Evolutionary conservation across 2,888 invertebrate species (phyloP), one percentile per base, ranked within the genome.

Genomic region (Perizoma flavofasciatum): DNA sequence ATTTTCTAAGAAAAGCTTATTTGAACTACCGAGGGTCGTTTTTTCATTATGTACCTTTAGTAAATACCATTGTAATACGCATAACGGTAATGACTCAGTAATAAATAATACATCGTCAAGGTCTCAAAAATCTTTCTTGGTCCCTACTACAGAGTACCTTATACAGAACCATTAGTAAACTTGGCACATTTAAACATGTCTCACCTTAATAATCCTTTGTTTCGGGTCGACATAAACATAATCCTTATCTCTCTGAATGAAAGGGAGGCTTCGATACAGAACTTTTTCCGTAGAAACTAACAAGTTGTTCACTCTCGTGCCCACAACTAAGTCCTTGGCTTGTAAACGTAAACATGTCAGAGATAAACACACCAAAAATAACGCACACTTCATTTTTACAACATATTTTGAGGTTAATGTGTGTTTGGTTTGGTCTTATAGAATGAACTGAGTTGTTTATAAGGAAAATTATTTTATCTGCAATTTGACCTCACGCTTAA

Each of bases 281-380:
- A 89, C 72, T 79, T 86, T 89, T 58, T 86, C 81, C 8, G 89
- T 89, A 5, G 85, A 86, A 74, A 89, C 79, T 65, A 89, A 77
- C 65, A 88, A 76, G 73, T 88, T 89, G 66, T 89, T 87, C 57
- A 80, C 78, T 76, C 83, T 82, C 5, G 84, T 77, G 4, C 89
- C 89, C 5, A 83, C 75, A 33, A 81, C 81, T 44, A 88, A 83
- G 70, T 89, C 89, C 62, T 84, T 88, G n/a, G 83, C 79, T 65
- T 81, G 82, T 11, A 79, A 63, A 72, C 70, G 72, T 57, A 82
- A 74, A 73, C 75, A 81, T 39, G 83, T 65, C 57, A 83, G 45
- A 33, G 51, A 69, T 58, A 86, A 68, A 71, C 79, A 70, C 67
- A 81, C 61, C 8, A 81, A 61, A 67, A 80, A 61, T 61, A 75